Conservation (phyloP, 2,888 invertebrate genomes). For the Pasiphila rectangulata region DNA sequence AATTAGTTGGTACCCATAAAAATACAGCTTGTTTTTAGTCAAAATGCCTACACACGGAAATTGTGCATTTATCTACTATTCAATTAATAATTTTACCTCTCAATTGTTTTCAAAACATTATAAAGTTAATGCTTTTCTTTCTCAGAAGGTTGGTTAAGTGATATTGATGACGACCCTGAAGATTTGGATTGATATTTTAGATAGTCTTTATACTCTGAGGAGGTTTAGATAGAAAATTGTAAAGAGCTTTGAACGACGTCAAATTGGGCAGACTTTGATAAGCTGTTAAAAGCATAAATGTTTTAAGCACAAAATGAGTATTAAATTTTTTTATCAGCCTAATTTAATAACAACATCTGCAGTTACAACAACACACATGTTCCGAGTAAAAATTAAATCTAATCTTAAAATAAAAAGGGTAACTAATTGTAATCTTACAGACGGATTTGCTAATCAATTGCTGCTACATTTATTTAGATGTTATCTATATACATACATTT, state of each 20-base stretch:
- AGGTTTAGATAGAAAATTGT: constrained; percentile 21
- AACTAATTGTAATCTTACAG: not conserved
- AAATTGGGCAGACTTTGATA: too few relatives aligned
- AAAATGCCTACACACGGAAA: too few relatives aligned
- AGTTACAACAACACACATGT: not conserved
- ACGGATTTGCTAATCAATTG: not conserved
- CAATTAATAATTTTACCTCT: too few relatives aligned
- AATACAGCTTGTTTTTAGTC: too few relatives aligned
- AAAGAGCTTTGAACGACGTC: constrained; percentile 17
- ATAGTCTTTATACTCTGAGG: constrained; percentile 19
- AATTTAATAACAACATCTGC: not conserved
- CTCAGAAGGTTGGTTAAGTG: too few relatives aligned
- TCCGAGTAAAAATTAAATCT: too few relatives aligned
- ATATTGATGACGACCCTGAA: constrained; percentile 3
- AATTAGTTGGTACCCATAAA: too few relatives aligned
- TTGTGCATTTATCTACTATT: too few relatives aligned
- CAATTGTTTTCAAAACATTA: too few relatives aligned
- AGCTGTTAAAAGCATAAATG: not conserved
- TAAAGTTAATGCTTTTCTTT: too few relatives aligned
- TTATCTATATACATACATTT: too few relatives aligned
- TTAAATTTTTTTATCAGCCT: not conserved
- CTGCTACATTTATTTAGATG: not conserved
- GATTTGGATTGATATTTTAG: constrained; percentile 11
- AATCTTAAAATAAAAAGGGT: not conserved
- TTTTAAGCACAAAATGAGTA: not conserved